Base-by-base conservation (phyloP, 2,113 vertebrate species). In the Sander vitreus region DNA sequence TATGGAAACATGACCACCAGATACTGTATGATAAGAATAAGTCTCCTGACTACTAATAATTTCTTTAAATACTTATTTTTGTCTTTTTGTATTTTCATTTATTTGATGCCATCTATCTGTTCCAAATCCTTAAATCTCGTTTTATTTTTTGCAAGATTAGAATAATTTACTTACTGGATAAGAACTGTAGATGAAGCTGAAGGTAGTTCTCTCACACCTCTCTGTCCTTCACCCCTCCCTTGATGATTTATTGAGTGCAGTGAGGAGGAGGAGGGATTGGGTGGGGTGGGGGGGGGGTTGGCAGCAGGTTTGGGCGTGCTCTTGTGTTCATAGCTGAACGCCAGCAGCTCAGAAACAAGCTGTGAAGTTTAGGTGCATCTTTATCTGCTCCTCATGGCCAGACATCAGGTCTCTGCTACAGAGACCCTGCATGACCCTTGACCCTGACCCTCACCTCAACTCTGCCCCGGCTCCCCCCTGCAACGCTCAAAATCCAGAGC, bases 231-330 rank as follows among this genome's bases (percentile, higher is more conserved):
- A 13, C 33, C 23, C 58, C 39, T 70, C 58, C 69, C 19, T 43
- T 16, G 60, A 70, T 83, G 80, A 81, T 89, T 85, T 86, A 74
- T 72, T 21, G 25, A 48, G 21, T 1, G 54, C 43, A 13, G 14
- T n/a, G 21, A 63, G 64, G 4, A 54, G 36, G 60, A 47, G 64
- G 33, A 6, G 33, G 33, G 33, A 1, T 6, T 33, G 33, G 65
- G 53, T 39, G 55, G 23, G 5, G 2, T 43, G 4, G 47, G 51
- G 55, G 16, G 13, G 50, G 33, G 39, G 73, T 3, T 6, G 33
- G 33, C 33, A 33, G 59, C 80, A 66, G 78, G 78, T 84, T 81
- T 76, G 48, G 76, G 39, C 15, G 0, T 82, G 73, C 69, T 73
- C 5, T 10, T 1, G 16, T 67, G 63, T 72, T 66, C 27, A 58